phyloP scores from a whole-genome alignment of 2,888 invertebrate species.

The Hofmannophila pseudospretella region DNA sequence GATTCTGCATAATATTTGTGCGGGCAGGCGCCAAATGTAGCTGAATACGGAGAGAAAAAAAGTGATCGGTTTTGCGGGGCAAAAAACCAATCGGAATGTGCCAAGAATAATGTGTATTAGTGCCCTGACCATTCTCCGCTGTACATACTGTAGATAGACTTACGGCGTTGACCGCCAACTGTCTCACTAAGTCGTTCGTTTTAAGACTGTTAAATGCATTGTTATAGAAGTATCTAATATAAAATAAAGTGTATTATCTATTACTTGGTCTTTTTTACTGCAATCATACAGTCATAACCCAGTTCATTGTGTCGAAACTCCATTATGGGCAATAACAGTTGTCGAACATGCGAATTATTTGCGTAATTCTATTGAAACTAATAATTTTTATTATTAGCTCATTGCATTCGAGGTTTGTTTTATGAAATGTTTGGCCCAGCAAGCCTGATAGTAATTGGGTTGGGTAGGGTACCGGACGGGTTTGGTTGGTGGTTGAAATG shows the following conservation, averaged over 20 bases:
- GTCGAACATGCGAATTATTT: constrained; percentile 12
- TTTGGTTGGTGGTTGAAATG: constrained; percentile 34
- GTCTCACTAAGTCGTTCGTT: constrained; percentile 71
- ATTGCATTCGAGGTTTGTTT: constrained; percentile 22
- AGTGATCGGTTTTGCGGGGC: constrained; percentile 1
- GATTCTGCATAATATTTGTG: constrained; percentile 1
- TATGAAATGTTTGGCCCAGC: constrained; percentile 9
- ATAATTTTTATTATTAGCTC: constrained; percentile 16
- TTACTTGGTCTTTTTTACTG: constrained; percentile 22
- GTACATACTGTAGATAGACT: constrained; percentile 67
- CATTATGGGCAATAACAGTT: constrained; percentile 2
- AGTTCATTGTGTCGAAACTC: constrained; percentile 5
- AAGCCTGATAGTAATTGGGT: constrained; percentile 12
- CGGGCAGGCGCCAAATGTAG: background rate
- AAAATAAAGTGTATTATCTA: constrained; percentile 56
- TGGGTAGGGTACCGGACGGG: no score
- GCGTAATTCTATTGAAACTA: constrained; percentile 21
- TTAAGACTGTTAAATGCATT: constrained; percentile 78
- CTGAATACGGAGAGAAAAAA: constrained; percentile 1
- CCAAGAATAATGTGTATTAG: constrained; percentile 10
- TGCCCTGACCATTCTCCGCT: constrained; percentile 19
- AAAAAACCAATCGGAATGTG: constrained; percentile 10
- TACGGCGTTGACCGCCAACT: constrained; percentile 58
- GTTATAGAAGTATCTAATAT: constrained; percentile 71
- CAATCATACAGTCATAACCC: constrained; percentile 6